phyloP scores from a whole-genome alignment of 2,888 invertebrate species.

The Nysson spinosus region DNA sequence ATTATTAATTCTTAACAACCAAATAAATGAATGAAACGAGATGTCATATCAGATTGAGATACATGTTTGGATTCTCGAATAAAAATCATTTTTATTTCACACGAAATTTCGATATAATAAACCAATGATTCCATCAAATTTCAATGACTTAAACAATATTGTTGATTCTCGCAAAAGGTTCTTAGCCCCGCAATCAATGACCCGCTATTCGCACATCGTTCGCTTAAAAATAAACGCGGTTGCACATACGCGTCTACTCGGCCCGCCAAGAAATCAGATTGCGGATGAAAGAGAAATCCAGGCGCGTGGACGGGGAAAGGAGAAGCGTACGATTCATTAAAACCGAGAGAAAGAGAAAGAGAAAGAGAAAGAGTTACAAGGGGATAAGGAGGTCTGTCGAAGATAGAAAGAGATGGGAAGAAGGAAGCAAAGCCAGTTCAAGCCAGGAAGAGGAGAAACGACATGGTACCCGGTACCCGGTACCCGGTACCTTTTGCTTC shows the following conservation, averaged over 20 bases:
- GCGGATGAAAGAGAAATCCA: slow-evolving; percentile 58
- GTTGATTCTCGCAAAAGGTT: too few species aligned
- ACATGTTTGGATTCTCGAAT: too few species aligned
- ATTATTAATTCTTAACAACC: too few species aligned
- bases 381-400: neutral
- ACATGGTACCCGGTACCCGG: slow-evolving; percentile 11
- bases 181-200: too few species aligned
- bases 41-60: too few species aligned
- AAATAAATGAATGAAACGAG: too few species aligned
- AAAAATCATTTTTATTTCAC: too few species aligned
- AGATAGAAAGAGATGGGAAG: slow-evolving; percentile 11
- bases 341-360: slow-evolving; percentile 12
- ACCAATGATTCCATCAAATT: too few species aligned
- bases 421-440: slow-evolving; percentile 22
- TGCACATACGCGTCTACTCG: neutral
- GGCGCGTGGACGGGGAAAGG: slow-evolving; percentile 12
- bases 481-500: slow-evolving; percentile 35
- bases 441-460: slow-evolving; percentile 50
- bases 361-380: neutral
- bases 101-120: too few species aligned
- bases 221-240: slow-evolving; percentile 13
- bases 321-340: slow-evolving; percentile 47
- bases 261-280: slow-evolving; percentile 51
- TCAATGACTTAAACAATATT: too few species aligned
- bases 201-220: too few species aligned